Evolutionary conservation across 2,888 invertebrate genomes (phyloP).

Genomic region (Eupithecia subfuscata): DNA sequence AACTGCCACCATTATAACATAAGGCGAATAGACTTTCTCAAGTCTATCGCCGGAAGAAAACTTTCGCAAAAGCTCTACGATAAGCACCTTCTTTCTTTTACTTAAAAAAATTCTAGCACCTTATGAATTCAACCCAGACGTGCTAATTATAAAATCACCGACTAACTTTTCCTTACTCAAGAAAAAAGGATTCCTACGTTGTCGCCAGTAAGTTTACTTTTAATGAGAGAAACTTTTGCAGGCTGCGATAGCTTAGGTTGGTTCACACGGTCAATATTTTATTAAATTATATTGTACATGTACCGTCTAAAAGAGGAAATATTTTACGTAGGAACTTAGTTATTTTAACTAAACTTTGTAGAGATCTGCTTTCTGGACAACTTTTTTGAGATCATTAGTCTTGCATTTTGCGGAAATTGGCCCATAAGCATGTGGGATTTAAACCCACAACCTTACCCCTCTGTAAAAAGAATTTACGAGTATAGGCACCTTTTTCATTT

Average conservation of each 20-base stretch:
- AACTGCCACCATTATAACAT: too few relatives aligned
- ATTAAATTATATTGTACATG: background rate
- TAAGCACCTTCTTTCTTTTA: slow-evolving; percentile 1
- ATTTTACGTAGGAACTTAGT: background rate
- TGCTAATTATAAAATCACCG: slow-evolving; percentile 19
- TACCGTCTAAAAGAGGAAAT: background rate
- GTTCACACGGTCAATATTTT: slow-evolving; percentile 11
- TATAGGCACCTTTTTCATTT: too few relatives aligned
- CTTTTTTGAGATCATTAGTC: background rate
- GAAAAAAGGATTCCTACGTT: slow-evolving; percentile 25
- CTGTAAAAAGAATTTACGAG: too few relatives aligned
- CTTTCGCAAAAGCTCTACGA: background rate
- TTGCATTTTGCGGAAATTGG: background rate
- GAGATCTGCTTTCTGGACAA: background rate
- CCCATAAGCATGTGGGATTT: too few relatives aligned
- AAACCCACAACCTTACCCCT: too few relatives aligned
- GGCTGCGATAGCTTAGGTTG: background rate
- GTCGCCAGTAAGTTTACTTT: slow-evolving; percentile 35
- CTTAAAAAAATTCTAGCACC: slow-evolving; percentile 1
- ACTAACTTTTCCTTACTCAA: slow-evolving; percentile 16
- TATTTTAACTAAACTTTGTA: background rate
- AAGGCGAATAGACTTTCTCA: background rate
- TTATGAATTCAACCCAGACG: slow-evolving; percentile 9
- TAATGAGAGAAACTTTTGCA: slow-evolving; percentile 32
- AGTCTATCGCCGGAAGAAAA: background rate